Conservation (phyloP, 2,113 vertebrate species). For the Suncus etruscus region DNA sequence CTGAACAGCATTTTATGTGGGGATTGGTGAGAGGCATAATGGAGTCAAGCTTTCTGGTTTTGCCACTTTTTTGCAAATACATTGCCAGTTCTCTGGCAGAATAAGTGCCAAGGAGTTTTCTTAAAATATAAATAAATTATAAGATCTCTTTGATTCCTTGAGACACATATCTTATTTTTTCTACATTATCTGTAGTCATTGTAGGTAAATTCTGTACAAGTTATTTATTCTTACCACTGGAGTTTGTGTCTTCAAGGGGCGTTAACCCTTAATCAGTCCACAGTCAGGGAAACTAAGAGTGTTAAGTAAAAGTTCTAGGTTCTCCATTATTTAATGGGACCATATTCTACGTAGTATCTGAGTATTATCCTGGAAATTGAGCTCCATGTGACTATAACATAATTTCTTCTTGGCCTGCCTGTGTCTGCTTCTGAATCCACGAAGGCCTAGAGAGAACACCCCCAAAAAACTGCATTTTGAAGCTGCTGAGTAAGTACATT, state of each 20-base stretch:
- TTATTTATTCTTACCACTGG: neutral
- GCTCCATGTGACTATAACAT: neutral
- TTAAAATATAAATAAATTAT: neutral
- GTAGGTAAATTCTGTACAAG: neutral
- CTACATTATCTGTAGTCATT: neutral
- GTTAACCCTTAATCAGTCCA: neutral
- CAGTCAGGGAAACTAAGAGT: neutral
- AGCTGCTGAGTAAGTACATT: too few relatives aligned
- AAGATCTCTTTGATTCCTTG: conserved; percentile 12
- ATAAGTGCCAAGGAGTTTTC: neutral
- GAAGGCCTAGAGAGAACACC: too few relatives aligned
- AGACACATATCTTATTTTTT: neutral
- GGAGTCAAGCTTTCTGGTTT: conserved; percentile 26
- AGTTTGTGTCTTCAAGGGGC: neutral
- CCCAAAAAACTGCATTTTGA: too few relatives aligned
- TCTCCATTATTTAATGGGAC: neutral
- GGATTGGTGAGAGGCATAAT: neutral
- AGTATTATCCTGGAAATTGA: neutral
- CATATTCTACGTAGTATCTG: neutral
- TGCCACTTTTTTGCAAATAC: neutral
- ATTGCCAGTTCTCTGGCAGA: neutral
- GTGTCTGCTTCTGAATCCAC: too few relatives aligned
- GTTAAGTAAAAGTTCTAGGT: neutral
- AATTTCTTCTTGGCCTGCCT: too few relatives aligned
- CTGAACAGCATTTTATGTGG: neutral